Conservation (phyloP, 2,888 invertebrate species). For the Ametastegia equiseti region DNA sequence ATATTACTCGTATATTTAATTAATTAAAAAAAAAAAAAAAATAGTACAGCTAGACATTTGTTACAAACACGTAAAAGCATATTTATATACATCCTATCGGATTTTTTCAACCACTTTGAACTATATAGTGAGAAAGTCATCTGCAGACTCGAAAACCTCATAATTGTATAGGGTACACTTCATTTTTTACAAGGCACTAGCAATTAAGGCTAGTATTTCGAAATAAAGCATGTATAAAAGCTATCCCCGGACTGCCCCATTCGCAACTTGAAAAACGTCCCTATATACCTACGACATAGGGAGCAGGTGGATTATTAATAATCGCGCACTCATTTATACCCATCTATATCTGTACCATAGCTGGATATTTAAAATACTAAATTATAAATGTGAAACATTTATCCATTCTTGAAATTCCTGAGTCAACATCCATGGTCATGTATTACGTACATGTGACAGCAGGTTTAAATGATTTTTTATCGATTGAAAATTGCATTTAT, state of each 20-base stretch:
- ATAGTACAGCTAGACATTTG: no score
- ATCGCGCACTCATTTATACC: background rate
- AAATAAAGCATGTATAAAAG: background rate
- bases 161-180: no score
- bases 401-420: background rate
- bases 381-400: background rate
- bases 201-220: no score
- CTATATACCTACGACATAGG: background rate
- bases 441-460: background rate
- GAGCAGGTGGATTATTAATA: background rate
- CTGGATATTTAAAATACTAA: background rate
- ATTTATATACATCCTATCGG: no score
- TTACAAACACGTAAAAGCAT: no score
- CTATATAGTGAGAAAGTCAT: no score
- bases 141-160: no score
- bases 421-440: background rate
- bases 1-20: no score
- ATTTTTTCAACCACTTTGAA: no score
- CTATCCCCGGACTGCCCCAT: background rate
- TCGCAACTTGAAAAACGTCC: background rate
- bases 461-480: background rate
- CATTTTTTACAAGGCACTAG: no score
- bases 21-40: no score
- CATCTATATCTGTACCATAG: no score
- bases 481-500: background rate